Evolutionary conservation across 1,140 invertebrate genomes (phyloP).

Genomic region (Seison nebaliae): DNA sequence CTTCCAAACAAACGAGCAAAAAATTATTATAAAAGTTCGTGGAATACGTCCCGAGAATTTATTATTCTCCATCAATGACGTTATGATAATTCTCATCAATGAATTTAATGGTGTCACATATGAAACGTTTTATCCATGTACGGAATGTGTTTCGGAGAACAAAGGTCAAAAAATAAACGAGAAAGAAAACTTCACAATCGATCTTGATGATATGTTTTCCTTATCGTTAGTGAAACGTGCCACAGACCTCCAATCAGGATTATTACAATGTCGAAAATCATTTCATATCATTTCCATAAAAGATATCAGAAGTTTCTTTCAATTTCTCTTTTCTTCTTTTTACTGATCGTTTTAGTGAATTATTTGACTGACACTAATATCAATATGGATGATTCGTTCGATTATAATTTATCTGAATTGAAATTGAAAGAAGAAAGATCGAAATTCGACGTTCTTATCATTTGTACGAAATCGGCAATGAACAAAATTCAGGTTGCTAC

Average conservation of each 20-base stretch:
- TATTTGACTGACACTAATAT: conserved; percentile 19
- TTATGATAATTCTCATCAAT: conserved; percentile 21
- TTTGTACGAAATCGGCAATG: conserved; percentile 16
- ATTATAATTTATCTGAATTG: conserved; percentile 18
- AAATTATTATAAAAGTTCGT: conserved; percentile 20
- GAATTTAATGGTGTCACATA: conserved; percentile 24
- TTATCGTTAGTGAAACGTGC: conserved; percentile 19
- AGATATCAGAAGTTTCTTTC: conserved; percentile 19
- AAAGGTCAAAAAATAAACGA: neutral
- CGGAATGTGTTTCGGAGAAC: conserved; percentile 23
- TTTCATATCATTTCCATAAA: conserved; percentile 24
- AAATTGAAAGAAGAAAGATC: conserved; percentile 18
- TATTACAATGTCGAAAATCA: conserved; percentile 24
- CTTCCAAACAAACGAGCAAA: conserved; percentile 16
- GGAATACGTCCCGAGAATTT: conserved; percentile 24
- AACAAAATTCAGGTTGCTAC: neutral
- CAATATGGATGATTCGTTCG: conserved; percentile 22
- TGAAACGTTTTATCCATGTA: conserved; percentile 21
- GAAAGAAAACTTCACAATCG: conserved; percentile 6
- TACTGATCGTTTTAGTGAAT: conserved; percentile 15
- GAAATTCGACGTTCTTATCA: conserved; percentile 18
- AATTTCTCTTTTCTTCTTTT: neutral
- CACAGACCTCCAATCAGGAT: conserved; percentile 19
- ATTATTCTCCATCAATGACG: conserved; percentile 23
- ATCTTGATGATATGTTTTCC: conserved; percentile 19